phyloP scores from a whole-genome alignment of 2,888 invertebrate genomes.

The Peribatodes rhomboidaria region DNA sequence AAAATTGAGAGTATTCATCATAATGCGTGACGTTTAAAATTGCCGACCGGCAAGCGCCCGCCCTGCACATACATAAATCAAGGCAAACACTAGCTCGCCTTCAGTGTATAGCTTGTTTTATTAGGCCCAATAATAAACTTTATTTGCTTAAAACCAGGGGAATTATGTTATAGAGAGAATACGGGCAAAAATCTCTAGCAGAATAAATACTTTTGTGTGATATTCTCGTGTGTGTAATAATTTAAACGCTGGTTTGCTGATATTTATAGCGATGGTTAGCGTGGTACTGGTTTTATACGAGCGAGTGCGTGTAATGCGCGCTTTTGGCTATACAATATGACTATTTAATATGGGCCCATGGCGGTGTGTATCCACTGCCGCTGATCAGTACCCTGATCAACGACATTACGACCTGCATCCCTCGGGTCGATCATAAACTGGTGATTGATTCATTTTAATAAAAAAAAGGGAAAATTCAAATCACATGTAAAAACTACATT shows the following conservation, averaged over 20 bases:
- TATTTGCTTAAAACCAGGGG: conserved; percentile 45
- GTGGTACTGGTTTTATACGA: conserved; percentile 69
- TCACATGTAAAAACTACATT: no score
- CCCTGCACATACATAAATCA: conserved; percentile 78
- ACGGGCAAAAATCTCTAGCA: conserved; percentile 50
- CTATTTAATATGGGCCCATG: conserved; percentile 32
- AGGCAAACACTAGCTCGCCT: conserved; percentile 73
- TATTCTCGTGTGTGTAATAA: conserved; percentile 72
- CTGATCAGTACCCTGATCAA: conserved; percentile 12
- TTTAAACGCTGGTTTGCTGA: conserved; percentile 69
- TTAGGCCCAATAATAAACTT: conserved; percentile 42
- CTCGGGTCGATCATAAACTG: conserved; percentile 11
- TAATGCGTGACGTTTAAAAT: conserved; percentile 84
- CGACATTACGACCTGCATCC: background rate
- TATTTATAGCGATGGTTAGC: conserved; percentile 74
- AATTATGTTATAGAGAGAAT: conserved; percentile 40
- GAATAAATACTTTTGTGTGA: conserved; percentile 60
- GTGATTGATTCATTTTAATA: conserved; percentile 5
- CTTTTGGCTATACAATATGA: conserved; percentile 51
- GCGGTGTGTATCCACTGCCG: conserved; percentile 26
- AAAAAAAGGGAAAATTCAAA: no score
- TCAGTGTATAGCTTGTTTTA: conserved; percentile 60
- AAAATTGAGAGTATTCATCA: conserved; percentile 85
- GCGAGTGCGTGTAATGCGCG: conserved; percentile 60
- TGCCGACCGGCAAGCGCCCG: conserved; percentile 72